Evolutionary conservation across 2,113 vertebrate genomes (phyloP).

Genomic region (Phyllostomus discolor): DNA sequence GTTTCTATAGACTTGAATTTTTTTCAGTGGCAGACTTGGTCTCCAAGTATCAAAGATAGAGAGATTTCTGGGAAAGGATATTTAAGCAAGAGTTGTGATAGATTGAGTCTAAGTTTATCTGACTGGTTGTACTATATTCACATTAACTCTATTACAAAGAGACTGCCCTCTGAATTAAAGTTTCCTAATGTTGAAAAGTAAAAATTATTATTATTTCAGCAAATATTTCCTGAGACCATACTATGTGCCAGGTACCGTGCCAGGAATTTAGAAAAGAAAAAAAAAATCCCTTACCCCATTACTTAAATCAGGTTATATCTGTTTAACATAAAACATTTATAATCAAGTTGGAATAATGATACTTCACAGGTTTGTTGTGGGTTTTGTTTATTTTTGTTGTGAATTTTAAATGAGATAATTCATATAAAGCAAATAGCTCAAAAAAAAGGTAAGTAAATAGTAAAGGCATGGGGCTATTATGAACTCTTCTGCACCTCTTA

Average conservation of each 20-base stretch:
- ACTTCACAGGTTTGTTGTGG: background rate
- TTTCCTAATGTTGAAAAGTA: constrained; percentile 4
- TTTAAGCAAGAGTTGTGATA: constrained; percentile 23
- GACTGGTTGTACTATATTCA: background rate
- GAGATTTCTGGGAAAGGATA: background rate
- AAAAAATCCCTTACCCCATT: background rate
- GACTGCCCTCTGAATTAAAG: background rate
- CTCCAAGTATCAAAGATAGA: background rate
- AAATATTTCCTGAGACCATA: constrained; percentile 10
- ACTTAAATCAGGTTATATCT: constrained; percentile 4
- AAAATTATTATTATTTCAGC: background rate
- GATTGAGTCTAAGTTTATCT: background rate
- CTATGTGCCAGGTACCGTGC: background rate
- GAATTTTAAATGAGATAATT: constrained; percentile 6
- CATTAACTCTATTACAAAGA: constrained; percentile 5
- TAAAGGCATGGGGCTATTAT: background rate
- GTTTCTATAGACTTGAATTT: background rate
- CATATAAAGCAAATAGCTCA: background rate
- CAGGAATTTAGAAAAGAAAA: background rate
- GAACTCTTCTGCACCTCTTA: constrained; percentile 26
- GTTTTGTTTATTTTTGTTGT: background rate
- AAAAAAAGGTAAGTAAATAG: background rate
- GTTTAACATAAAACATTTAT: background rate
- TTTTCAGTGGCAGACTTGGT: background rate
- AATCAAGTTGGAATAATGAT: background rate